Evolutionary conservation across 2,113 vertebrate species (phyloP), one percentile per base, ranked within the genome.

Genomic region (Carassius carassius): DNA sequence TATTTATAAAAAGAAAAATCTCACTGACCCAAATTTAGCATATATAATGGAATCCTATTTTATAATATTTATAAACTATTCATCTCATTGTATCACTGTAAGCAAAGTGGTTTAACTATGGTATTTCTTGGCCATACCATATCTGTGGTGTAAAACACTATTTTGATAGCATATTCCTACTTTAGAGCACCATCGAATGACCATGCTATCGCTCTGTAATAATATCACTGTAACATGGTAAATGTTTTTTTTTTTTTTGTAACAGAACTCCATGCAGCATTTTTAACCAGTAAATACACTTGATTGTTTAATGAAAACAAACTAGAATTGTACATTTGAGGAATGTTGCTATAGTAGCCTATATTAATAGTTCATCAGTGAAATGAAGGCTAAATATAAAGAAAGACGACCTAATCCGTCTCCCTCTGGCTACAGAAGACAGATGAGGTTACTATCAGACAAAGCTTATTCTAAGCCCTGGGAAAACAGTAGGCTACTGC

Each of bases 381-480:
- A 70, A 73, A 25, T 29, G 51, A 23, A 65, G 3, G 21, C 23
- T 81, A 67, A 67, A 63, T 69, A 65, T 67, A 86, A 81, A 84
- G 44, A 58, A 56, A 54, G 73, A 25, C 47, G 65, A 37, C 56
- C 72, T 82, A 78, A 85, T 85, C 79, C 47, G 10, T 73, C 25
- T 85, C 47, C n/a, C 86, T 82, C n/a, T 37, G 32, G 19, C 56
- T 12, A 94, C 87, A 70, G 89, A 86, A 88, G 91, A 75, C 84
- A 63, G 81, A 35, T 69, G 93, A 93, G 96, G 96, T 97, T 93
- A 96, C 96, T 92, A 89, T 93, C 93, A 94, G 96, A 93, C 96
- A 96, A 92, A 91, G 65, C 78, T 84, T 82, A 77, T 77, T 76
- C 54, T 81, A n/a, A 77, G 70, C 56, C 73, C 49, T 70, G n/a